Evolutionary conservation across 53 echinoderm and acorn worm species (phyloP), one percentile per base, ranked within the genome.

Genomic region (Patiria pectinifera): DNA sequence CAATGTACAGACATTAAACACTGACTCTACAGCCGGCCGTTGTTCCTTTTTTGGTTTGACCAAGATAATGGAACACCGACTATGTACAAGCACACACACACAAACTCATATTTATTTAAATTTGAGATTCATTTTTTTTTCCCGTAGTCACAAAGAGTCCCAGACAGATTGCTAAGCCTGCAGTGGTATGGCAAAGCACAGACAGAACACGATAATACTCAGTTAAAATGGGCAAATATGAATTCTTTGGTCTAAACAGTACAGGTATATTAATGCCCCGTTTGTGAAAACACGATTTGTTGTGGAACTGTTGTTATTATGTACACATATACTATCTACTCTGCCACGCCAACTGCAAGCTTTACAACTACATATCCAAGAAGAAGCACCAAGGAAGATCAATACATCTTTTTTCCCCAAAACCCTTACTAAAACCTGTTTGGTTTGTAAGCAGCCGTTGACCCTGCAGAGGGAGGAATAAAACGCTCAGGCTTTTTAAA

Each of bases 41-140:
- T 12, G 19, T 71, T 71, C 46, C 78, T 63, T 60, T 14, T 45
- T 53, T 80, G 80, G 89, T 89, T 89, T 89, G 89, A 89, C 89
- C 89, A 80, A 25, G 80, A 18, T 3, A 14, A 76, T 15, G 66
- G 23, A 89, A 80, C 44, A 8, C 19, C 80, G 63, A 69, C 66
- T 48, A 15, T 49, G 19, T 49, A 35, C 11, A 47, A 69, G 70
- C 69, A 21, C 86, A 48, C 86, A 71, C 86, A 58, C 71, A 71
- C 43, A 83, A 59, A 60, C 59, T 11, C 59, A 83, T 84, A 43
- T 14, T 45, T 35, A 66, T 26, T 45, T 62, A 16, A 35, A 62
- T 45, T 62, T 35, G 35, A 0, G 35, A 35, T 35, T 35, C 11
- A 48, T 18, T 35, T 62, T 63, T 19, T 11, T 72, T 53, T 53